Evolutionary conservation across 2,888 invertebrate species (phyloP), one percentile per base, ranked within the genome.

Genomic region (Aquatica leii): DNA sequence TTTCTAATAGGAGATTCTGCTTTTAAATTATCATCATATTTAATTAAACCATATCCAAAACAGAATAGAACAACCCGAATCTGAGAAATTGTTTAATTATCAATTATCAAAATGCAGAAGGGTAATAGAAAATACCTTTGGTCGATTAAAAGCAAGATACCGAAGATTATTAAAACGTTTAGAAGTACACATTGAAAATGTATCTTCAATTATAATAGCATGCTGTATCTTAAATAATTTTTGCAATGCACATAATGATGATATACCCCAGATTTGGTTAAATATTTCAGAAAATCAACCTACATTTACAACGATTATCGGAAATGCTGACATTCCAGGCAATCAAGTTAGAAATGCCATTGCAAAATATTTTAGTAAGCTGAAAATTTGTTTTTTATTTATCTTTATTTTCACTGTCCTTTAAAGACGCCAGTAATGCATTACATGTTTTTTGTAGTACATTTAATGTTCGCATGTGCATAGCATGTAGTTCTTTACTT

Each of bases 1-100:
- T n/a, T 49, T 8, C 20, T 49, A 21, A 49, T 49, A 20, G 49
- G 49, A 14, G 49, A 49, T 49, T 49, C 49, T 49, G 49, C 49
- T 8, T 49, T 49, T 21, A 1, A 49, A 15, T 18, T 46, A 18
- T 14, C 46, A 49, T 6, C 2, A 37, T 12, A 5, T 37, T 6
- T 37, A 11, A 37, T 37, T 3, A 37, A 37, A 37, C 51, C 35
- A 11, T 51, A 14, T 51, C 51, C 51, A n/a, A n/a, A 24, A 51
- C 31, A 34, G 3, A 34, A 15, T 17, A 4, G 20, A 51, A 14
- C 34, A 5, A 11, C 14, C 34, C 12, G 1, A 2, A 8, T 31
- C 8, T n/a, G 34, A 15, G 31, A 51, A 51, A 34, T 31, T 6
- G 5, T 34, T 31, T 37, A 37, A 37, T 37, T 37, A 37, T 11